These are phyloP conservation scores for Notolepis coatsorum DNA, from an alignment of 2,797 vertebrate species.

Conservation along the genomic window DNA sequence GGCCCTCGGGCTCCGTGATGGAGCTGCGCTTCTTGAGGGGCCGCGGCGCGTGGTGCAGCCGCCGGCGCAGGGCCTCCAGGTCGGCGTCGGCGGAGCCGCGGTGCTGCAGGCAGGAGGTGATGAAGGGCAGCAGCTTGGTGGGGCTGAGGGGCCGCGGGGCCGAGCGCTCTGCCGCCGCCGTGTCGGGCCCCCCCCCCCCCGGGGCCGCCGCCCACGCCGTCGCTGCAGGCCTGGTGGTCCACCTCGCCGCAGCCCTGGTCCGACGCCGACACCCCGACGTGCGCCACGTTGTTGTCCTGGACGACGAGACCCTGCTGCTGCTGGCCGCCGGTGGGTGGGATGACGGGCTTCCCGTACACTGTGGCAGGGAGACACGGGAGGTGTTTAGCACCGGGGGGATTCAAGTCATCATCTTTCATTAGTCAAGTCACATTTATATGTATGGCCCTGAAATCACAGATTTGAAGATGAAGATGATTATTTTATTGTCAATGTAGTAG, in stretches of 20 bases:
- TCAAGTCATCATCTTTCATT: no score
- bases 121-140: conserved; percentile 94
- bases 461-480: no score
- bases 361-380: neutral
- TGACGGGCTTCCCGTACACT: conserved; percentile 94
- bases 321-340: conserved; percentile 68
- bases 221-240: conserved; percentile 12
- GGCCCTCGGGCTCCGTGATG: conserved; percentile 94
- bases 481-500: no score
- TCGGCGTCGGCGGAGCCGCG: conserved; percentile 91
- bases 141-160: conserved; percentile 94
- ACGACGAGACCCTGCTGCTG: conserved; percentile 50
- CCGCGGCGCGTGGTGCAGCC: conserved; percentile 90
- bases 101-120: conserved; percentile 84
- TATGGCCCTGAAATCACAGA: no score
- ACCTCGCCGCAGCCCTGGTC: conserved; percentile 71
- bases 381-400: neutral
- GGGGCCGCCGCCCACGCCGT: conserved; percentile 2
- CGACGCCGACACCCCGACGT: conserved; percentile 64
- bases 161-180: conserved; percentile 25
- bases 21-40: conserved; percentile 96
- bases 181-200: conserved; percentile 12
- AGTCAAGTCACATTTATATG: no score
- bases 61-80: conserved; percentile 88
- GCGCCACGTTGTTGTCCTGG: conserved; percentile 44